Evolutionary conservation across 2,113 vertebrate species (phyloP), one percentile per base, ranked within the genome.

Genomic region (Edolisoma coerulescens): DNA sequence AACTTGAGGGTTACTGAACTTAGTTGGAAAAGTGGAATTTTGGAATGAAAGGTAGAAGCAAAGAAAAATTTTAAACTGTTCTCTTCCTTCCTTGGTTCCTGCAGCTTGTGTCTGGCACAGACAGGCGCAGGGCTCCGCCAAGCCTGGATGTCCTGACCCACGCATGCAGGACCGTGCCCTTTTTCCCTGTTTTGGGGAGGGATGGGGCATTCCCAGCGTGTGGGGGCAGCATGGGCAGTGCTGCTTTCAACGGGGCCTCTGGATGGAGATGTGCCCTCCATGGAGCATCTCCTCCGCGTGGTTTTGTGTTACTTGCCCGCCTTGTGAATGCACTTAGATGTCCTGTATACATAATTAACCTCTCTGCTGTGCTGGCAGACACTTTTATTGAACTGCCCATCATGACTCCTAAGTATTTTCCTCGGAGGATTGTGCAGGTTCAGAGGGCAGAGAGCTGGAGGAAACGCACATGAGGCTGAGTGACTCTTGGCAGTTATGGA

Each of bases 401-500:
- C 93, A 94, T 35, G 92, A 90, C 92, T 96, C 77, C 70, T 63
- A 82, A 96, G 87, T 84, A 73, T 95, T 93, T 96, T 89, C 94
- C 97, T 96, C 5, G 0, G 95, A 95, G 97, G 70, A 96, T 75
- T 95, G 90, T n/a, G 78, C 44, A 78, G 87, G 92, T 96, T 96
- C 96, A 96, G 96, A 97, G 97, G 97, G 70, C 96, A 97, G 83
- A 11, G 92, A 93, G 77, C 88, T 92, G 87, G 93, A 95, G 92
- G 96, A 97, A 92, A 70, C 22, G 2, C 1, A 3, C 94, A 84
- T 3, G 93, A 68, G 74, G 93, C 95, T 87, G 96, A 97, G 90
- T 95, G 91, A 94, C 91, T 90, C 93, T 90, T 96, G 96, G 96
- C 96, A 90, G 87, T 96, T 90, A 96, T 52, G 71, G 95, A 92